Evolutionary conservation across 2,797 vertebrate genomes (phyloP).

Genomic region (Lophotriccus pileatus): DNA sequence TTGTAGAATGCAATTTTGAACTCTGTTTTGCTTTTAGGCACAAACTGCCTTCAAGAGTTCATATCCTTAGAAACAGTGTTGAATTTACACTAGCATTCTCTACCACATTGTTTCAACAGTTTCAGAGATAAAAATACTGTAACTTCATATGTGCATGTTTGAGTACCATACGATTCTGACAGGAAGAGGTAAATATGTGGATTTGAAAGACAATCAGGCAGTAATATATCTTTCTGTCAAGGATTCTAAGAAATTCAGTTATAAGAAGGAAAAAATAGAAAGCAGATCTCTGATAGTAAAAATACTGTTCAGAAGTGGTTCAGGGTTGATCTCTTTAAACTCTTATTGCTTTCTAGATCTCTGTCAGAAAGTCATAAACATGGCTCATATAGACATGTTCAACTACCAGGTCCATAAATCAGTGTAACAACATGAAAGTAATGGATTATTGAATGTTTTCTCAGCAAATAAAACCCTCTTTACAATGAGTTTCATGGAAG

Average conservation of each 20-base stretch:
- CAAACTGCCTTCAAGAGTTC: neutral
- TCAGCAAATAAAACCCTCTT: neutral
- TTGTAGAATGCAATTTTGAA: neutral
- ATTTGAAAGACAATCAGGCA: neutral
- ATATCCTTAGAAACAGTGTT: neutral
- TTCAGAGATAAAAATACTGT: neutral
- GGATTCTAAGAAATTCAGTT: neutral
- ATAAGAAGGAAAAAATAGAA: neutral
- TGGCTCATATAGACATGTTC: neutral
- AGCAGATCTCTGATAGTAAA: neutral
- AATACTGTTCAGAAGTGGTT: neutral
- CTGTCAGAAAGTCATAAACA: neutral
- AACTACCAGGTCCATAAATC: neutral
- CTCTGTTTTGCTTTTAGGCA: neutral
- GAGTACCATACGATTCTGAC: neutral
- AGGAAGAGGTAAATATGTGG: neutral
- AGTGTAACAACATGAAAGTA: neutral
- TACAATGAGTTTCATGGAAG: neutral
- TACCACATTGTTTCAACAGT: neutral
- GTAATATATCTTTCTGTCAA: neutral
- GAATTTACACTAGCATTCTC: neutral
- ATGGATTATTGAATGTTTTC: neutral
- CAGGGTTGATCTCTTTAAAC: neutral
- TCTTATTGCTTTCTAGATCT: neutral
- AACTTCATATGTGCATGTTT: neutral